Evolutionary conservation across 2,797 vertebrate species (phyloP).

Genomic region (Microctenopoma lineatum): DNA sequence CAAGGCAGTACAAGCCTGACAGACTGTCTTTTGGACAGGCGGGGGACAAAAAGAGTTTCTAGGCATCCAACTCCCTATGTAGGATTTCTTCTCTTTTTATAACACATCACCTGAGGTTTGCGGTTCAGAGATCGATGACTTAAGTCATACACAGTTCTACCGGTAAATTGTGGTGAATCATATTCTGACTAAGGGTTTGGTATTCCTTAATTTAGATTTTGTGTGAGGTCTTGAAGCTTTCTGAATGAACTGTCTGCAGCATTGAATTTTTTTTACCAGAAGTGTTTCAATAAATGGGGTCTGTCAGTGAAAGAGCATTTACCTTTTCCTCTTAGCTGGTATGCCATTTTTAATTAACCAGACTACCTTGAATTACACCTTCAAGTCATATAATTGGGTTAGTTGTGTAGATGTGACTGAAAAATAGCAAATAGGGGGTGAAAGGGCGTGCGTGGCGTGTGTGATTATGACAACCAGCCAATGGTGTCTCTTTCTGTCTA

Average conservation of each 20-base stretch:
- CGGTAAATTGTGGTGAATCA: slow-evolving; percentile 34
- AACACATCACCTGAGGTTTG: slow-evolving; percentile 38
- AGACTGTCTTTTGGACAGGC: slow-evolving; percentile 69
- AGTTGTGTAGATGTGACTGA: slow-evolving; percentile 17
- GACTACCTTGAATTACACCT: slow-evolving; percentile 19
- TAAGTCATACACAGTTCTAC: slow-evolving; percentile 44
- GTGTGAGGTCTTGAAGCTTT: slow-evolving; percentile 22
- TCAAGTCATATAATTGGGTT: slow-evolving; percentile 15
- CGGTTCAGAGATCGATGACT: slow-evolving; percentile 34
- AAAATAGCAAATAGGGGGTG: neutral
- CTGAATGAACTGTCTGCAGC: slow-evolving; percentile 31
- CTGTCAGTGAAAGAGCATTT: slow-evolving; percentile 29
- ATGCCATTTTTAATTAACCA: slow-evolving; percentile 34
- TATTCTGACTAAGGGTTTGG: slow-evolving; percentile 21
- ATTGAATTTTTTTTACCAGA: slow-evolving; percentile 17
- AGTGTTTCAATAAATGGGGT: slow-evolving; percentile 16
- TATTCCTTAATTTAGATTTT: slow-evolving; percentile 52
- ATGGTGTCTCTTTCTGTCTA: slow-evolving; percentile 1
- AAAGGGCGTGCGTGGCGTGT: neutral
- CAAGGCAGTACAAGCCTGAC: slow-evolving; percentile 65
- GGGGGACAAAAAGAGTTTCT: slow-evolving; percentile 62
- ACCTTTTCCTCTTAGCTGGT: slow-evolving; percentile 11
- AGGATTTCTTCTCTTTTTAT: slow-evolving; percentile 61
- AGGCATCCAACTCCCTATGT: slow-evolving; percentile 61
- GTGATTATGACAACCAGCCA: neutral